Base-by-base conservation (phyloP, 2,797 vertebrate species). In the Rhynchonycteris naso region DNA sequence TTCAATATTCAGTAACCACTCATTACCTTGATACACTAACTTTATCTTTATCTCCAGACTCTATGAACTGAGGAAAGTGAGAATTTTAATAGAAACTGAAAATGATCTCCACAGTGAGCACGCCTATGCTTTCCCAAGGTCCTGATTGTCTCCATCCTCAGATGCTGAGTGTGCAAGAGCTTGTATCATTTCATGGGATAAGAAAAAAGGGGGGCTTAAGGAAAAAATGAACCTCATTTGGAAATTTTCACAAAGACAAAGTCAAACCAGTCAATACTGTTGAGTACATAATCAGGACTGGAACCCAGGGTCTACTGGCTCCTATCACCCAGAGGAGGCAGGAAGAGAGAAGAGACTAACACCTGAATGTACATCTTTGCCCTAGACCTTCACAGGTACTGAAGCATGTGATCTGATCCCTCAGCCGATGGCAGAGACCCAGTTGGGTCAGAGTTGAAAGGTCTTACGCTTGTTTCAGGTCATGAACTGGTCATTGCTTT, bases 51-150 rank as follows among this genome's bases (percentile, higher is more conserved):
- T 83, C 65, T 95, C 52, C 28, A 82, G 9, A 86, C 47, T 86
- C 91, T 93, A 4, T 74, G 79, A 94, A 50, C 28, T 91, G 81
- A 88, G 38, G 10, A 87, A 87, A 89, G 56, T 61, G 43, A 90
- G 15, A 26, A 54, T 88, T 92, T 94, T 86, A 71, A 96, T 21
- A 80, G 79, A 71, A 58, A 91, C 28, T 30, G 28, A 76, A 89
- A 93, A 88, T 50, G 4, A 81, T 90, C 76, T 72, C 18, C 21
- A 56, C 12, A 54, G 33, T 5, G 22, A 78, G 28, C 43, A 59
- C 15, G 5, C 43, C 24, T 56, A 10, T n/a, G 58, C 19, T 75
- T 90, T 85, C 58, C 61, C 33, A 84, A 13, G 18, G 19, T 63
- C 68, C 54, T 59, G 0, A 50, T 5, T 22, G 16, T 52, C 50